Conservation (phyloP, 1,140 invertebrate genomes). For the Heterodera schachtii region DNA sequence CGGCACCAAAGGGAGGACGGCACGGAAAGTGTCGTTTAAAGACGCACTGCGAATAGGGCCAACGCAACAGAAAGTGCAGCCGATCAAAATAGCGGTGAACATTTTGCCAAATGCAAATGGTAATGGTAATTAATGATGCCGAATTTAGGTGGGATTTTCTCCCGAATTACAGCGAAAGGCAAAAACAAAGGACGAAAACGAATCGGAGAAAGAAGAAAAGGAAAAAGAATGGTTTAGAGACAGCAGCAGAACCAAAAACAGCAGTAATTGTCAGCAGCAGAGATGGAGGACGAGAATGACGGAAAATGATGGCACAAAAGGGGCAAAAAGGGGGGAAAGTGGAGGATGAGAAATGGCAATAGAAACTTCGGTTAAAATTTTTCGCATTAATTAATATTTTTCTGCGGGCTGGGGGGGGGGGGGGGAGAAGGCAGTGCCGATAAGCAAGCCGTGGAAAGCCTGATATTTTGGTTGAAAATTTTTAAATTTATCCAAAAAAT, state of each 20-base stretch:
- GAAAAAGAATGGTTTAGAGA: background rate
- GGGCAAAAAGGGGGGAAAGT: too few relatives aligned
- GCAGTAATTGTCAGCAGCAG: background rate
- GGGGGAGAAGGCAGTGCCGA: too few relatives aligned
- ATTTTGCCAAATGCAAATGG: too few relatives aligned
- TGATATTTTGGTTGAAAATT: too few relatives aligned
- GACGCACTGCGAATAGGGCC: slow-evolving; percentile 1
- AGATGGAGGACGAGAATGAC: too few relatives aligned
- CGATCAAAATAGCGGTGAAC: slow-evolving; percentile 25
- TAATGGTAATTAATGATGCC: background rate
- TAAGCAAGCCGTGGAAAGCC: too few relatives aligned
- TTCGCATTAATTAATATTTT: too few relatives aligned
- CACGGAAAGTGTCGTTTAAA: slow-evolving; percentile 22
- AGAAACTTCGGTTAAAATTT: too few relatives aligned
- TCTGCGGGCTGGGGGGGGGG: too few relatives aligned
- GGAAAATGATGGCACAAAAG: too few relatives aligned
- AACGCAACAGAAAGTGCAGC: background rate
- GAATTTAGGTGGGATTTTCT: slow-evolving; percentile 2
- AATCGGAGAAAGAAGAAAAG: background rate
- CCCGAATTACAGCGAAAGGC: slow-evolving; percentile 3
- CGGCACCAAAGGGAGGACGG: background rate
- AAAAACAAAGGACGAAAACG: background rate
- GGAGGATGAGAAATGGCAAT: too few relatives aligned
- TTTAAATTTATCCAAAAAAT: too few relatives aligned
- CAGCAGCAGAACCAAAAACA: background rate